Percentiles rank a stretch among this genome's conserved stretches.
phyloP scores from a whole-genome alignment of 2,113 vertebrate species.

The Dicaeum eximium region DNA sequence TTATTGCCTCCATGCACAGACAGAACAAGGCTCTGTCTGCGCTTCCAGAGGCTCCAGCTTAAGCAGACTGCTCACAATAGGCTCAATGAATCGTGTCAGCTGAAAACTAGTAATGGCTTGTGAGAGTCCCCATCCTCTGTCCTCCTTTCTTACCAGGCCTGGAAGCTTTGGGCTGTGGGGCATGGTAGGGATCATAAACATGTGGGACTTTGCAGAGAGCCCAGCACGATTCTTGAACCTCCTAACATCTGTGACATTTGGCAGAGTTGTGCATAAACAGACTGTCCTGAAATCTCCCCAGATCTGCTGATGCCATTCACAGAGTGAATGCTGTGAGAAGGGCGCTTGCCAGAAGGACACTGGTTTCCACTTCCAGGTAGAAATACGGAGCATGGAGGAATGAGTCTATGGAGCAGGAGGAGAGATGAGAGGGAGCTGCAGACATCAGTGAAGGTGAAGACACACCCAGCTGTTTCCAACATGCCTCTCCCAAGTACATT shows the following conservation, averaged over 20 bases:
- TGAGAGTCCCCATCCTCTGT: not conserved
- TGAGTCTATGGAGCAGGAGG: not conserved
- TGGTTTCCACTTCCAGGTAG: not conserved
- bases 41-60: conserved; percentile 15
- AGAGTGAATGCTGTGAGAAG: not conserved
- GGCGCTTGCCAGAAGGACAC: not conserved
- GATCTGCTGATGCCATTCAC: not conserved
- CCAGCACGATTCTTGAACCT: not conserved
- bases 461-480: not conserved
- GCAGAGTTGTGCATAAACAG: not conserved
- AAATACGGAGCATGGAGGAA: not conserved
- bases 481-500: not conserved
- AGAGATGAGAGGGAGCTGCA: not conserved
- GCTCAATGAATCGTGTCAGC: conserved; percentile 5
- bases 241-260: conserved; percentile 21
- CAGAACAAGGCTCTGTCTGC: conserved; percentile 14
- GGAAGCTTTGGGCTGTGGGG: not conserved
- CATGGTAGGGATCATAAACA: not conserved
- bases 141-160: not conserved
- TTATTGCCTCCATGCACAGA: conserved; percentile 51
- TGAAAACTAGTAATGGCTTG: not conserved
- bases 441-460: not conserved
- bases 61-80: conserved; percentile 1
- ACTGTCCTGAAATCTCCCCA: not conserved
- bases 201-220: not conserved